Conservation (phyloP, 1,140 invertebrate species). For the Heliothis virescens region DNA sequence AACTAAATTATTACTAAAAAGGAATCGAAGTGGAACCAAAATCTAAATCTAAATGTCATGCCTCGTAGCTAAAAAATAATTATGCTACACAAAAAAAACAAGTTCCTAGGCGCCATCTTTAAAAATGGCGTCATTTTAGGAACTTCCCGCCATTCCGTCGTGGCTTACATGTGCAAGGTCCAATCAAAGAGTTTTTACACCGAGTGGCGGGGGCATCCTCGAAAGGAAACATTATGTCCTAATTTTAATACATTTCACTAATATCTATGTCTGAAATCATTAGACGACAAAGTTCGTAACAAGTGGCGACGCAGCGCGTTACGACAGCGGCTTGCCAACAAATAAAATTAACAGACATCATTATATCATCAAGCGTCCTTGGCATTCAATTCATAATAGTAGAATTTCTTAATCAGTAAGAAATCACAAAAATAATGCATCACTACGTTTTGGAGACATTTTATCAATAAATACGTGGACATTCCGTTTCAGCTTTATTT, state of each 20-base stretch:
- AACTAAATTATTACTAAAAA: not conserved
- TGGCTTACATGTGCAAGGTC: constrained; percentile 14
- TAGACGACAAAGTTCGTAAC: constrained; percentile 7
- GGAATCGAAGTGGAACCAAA: not conserved
- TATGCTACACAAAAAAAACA: not conserved
- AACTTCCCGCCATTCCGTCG: constrained; percentile 8
- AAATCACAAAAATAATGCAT: not conserved
- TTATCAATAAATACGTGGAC: not conserved
- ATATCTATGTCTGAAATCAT: constrained; percentile 19
- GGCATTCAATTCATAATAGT: not conserved
- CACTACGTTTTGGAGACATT: not conserved
- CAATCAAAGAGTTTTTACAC: constrained; percentile 21
- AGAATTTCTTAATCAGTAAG: not conserved
- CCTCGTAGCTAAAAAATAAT: not conserved
- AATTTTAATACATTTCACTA: constrained; percentile 32
- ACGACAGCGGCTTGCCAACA: constrained; percentile 33
- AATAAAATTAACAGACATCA: constrained; percentile 19
- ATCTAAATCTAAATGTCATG: constrained; percentile 1
- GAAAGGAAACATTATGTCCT: constrained; percentile 7
- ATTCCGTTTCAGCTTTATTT: not conserved
- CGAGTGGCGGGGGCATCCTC: constrained; percentile 8
- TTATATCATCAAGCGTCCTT: not conserved
- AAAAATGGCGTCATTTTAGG: constrained; percentile 15
- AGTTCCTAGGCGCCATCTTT: constrained; percentile 13
- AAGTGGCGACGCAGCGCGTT: not conserved